Evolutionary conservation across 2,888 invertebrate species (phyloP), one percentile per base, ranked within the genome.

Genomic region (Netelia melanura): DNA sequence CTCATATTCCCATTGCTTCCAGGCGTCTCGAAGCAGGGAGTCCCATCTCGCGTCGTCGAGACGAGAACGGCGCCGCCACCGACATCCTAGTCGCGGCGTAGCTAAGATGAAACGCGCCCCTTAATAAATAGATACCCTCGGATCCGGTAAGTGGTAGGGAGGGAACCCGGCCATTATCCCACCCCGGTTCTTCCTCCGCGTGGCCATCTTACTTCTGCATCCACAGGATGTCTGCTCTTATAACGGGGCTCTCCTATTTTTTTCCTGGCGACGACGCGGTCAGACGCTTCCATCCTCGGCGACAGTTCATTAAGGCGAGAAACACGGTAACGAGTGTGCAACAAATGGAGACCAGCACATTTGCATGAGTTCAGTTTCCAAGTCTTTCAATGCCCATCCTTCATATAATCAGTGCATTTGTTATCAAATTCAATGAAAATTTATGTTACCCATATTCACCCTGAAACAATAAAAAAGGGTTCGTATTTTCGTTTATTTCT

Each of bases 101-200:
- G 52, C 38, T 11, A 44, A 25, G 56, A 43, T 72, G 25, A 72
- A 80, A 65, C 44, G 62, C 77, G 52, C 56, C 65, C 74, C 64
- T 85, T 87, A 86, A 87, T 87, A 84, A 87, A 87, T 86, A 87
- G 84, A 87, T 80, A 80, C 71, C 65, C 76, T 82, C 58, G 74
- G 77, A 77, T 61, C 72, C 79, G 75, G 82, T 78, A 83, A 87
- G 86, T 86, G 84, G 52, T 58, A 81, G 70, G 83, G 70, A 82
- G 65, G 62, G 21, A 75, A 48, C 74, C 65, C 56, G 62, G 61
- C 81, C 65, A 86, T 86, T 86, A 86, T 85, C 83, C 74, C 76
- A 61, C 62, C 80, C 74, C 52, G 65, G 61, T 72, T 67, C 84
- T 75, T 75, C 74, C 56, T 23, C 78, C 30, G 38, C 62, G 65